A percentile compares a stretch with the other conserved stretches of the same genome.
phyloP scores from a whole-genome alignment of 2,888 invertebrate species.

The Ceriagrion tenellum region DNA sequence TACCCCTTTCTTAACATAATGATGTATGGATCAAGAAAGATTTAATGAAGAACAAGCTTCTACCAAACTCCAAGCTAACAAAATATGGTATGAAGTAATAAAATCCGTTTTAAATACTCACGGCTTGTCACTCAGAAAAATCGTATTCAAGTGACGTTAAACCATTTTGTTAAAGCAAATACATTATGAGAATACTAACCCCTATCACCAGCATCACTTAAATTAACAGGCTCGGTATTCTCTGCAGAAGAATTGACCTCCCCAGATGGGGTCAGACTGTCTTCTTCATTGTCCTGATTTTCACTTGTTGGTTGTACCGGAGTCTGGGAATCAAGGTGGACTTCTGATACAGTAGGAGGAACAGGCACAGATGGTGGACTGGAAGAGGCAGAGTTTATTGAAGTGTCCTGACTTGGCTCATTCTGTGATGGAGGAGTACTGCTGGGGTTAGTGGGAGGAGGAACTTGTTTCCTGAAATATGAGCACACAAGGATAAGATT shows the following conservation, averaged over 20 bases:
- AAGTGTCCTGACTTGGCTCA: not conserved
- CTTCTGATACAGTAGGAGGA: constrained; percentile 67
- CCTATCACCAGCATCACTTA: not conserved
- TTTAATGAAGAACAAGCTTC: no score
- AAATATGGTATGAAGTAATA: no score
- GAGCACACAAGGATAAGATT: not conserved
- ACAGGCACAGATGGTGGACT: constrained; percentile 68
- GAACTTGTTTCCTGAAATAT: constrained; percentile 55
- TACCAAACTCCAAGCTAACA: no score
- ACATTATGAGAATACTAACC: not conserved
- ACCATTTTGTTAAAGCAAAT: no score
- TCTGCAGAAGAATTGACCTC: not conserved
- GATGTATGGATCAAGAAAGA: no score
- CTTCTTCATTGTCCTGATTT: not conserved
- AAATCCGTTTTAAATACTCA: no score
- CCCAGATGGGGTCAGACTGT: not conserved
- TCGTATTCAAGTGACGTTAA: no score
- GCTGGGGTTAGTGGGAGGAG: not conserved
- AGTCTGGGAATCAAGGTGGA: constrained; percentile 38
- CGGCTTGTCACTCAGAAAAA: no score
- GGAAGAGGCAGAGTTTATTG: not conserved
- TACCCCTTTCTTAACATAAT: no score
- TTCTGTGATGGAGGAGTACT: not conserved
- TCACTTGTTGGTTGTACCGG: not conserved
- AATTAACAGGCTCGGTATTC: not conserved